Percentiles rank a stretch among this genome's conserved stretches.
Conservation (phyloP, 2,888 invertebrate genomes). For the Nemapogon koenigi region DNA sequence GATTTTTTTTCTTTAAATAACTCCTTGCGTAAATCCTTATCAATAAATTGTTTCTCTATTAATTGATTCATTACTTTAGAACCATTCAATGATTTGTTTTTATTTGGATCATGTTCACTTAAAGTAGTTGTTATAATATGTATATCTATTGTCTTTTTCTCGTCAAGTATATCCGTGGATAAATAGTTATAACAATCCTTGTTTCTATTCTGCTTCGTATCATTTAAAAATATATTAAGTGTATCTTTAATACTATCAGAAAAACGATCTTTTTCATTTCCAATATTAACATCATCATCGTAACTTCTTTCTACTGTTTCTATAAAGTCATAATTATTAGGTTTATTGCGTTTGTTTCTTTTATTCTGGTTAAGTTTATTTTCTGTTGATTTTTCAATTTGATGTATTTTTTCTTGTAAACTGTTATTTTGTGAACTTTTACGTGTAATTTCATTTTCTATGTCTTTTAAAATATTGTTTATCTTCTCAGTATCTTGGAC, state of each 20-base stretch:
- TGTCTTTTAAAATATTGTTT: slow-evolving; percentile 33
- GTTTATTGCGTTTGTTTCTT: slow-evolving; percentile 14
- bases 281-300: slow-evolving; percentile 20
- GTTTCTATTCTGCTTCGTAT: slow-evolving; percentile 19
- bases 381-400: slow-evolving; percentile 8
- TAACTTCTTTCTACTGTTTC: slow-evolving; percentile 32
- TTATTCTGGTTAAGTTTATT: slow-evolving; percentile 9
- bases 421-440: too few relatives aligned
- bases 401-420: too few relatives aligned
- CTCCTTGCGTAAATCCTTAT: too few relatives aligned
- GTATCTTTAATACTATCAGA: slow-evolving; percentile 34
- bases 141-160: too few relatives aligned
- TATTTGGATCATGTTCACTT: too few relatives aligned
- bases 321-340: slow-evolving; percentile 34
- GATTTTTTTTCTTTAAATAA: too few relatives aligned
- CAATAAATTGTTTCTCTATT: too few relatives aligned
- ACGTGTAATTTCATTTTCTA: slow-evolving; percentile 51
- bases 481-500: slow-evolving; percentile 29
- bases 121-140: too few relatives aligned
- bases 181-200: too few relatives aligned
- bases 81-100: too few relatives aligned
- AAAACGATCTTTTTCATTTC: slow-evolving; percentile 25
- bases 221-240: slow-evolving; percentile 32
- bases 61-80: too few relatives aligned
- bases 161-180: too few relatives aligned